Base-by-base conservation (phyloP, 2,888 invertebrate genomes). In the Andrena praecox region DNA sequence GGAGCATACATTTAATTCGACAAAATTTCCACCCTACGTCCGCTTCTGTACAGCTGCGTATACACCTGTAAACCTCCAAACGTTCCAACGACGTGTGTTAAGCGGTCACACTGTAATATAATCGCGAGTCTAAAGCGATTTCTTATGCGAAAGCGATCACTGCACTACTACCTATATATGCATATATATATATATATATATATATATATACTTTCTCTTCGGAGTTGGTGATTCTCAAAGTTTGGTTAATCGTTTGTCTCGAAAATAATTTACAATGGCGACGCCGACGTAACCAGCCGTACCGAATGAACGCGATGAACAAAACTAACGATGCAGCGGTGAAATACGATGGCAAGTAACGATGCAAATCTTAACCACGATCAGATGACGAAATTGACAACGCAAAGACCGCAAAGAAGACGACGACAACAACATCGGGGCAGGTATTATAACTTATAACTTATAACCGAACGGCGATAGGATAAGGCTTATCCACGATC, bases 251-350 rank as follows among this genome's bases (percentile, higher is more conserved):
- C 5, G 66, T 29, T 31, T 2, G 20, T 48, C 66, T 50, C 16
- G 60, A 24, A 66, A 20, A 66, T 70, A 20, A 50, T 60, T 60
- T 52, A 71, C 31, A 50, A 80, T 62, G 70, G 77, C 77, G 62
- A 71, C 66, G 67, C 66, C 77, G 42, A 60, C 60, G 48, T 62
- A 67, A 60, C 29, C 42, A 42, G 10, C 42, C 1, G 42, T 42
- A 42, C 2, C 42, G 42, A 42, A 42, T 42, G 42, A 42, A 42
- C 16, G 16, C 0, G 42, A 1, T 16, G 42, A 42, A 42, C 1
- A 29, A 66, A 70, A n/a, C 35, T 16, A 24, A 50, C 42, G 56
- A 56, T 20, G 24, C 56, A 3, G 1, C 7, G n/a, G 31, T 42
- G 16, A 31, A 10, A 1, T 7, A 50, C 20, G 10, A 16, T 10